Conservation (phyloP, 2,888 invertebrate genomes). For the Bimastos eiseni region DNA sequence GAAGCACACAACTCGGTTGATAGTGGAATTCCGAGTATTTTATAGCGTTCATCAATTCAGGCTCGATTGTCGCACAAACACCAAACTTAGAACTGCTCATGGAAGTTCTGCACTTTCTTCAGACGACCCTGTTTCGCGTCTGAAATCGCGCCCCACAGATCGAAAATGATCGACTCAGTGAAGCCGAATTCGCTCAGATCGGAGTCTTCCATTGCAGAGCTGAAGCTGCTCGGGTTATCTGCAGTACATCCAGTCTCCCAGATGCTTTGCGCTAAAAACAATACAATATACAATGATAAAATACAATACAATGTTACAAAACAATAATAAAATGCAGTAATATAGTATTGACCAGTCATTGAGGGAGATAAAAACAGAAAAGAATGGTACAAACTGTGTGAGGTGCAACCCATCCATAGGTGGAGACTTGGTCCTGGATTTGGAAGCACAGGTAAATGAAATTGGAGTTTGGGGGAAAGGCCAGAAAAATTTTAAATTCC, state of each 20-base stretch:
- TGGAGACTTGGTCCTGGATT: too few relatives aligned
- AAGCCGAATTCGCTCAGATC: slow-evolving; percentile 93
- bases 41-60: neutral
- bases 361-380: too few relatives aligned
- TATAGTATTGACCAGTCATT: too few relatives aligned
- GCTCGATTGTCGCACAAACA: too few relatives aligned
- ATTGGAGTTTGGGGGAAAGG: too few relatives aligned
- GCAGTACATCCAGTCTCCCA: slow-evolving; percentile 87
- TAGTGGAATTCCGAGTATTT: neutral
- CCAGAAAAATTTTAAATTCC: too few relatives aligned
- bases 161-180: slow-evolving; percentile 94
- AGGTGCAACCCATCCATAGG: too few relatives aligned
- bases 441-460: too few relatives aligned
- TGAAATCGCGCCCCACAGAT: slow-evolving; percentile 93
- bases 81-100: slow-evolving; percentile 56
- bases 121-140: slow-evolving; percentile 71
- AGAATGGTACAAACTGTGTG: too few relatives aligned
- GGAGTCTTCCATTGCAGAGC: slow-evolving; percentile 84
- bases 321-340: too few relatives aligned
- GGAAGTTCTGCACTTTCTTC: slow-evolving; percentile 54
- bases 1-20: neutral
- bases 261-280: slow-evolving; percentile 72
- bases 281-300: neutral
- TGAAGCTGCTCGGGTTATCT: slow-evolving; percentile 90
- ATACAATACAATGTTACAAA: too few relatives aligned